phyloP scores from a whole-genome alignment of 2,113 vertebrate genomes.

The Pterophyllum scalare region DNA sequence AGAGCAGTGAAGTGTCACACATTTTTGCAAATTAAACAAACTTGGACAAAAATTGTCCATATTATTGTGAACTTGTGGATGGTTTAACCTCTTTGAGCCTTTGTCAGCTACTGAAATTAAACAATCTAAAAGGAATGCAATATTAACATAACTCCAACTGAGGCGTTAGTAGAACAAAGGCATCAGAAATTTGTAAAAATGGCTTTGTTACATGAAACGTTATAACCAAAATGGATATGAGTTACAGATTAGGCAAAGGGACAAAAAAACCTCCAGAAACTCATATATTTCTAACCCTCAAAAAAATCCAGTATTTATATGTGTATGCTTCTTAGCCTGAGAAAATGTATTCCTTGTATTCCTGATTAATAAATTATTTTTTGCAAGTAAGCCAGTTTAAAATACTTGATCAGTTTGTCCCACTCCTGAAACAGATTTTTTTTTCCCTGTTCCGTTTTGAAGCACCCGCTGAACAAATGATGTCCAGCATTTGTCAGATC shows the following conservation, averaged over 20 bases:
- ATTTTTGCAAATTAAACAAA: neutral
- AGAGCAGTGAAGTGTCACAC: neutral
- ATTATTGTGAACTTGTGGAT: too few relatives aligned
- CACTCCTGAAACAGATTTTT: neutral
- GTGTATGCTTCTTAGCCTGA: rapidly evolving
- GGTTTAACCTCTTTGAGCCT: too few relatives aligned
- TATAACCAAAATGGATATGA: neutral
- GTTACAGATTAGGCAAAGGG: rapidly evolving
- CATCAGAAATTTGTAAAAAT: too few relatives aligned
- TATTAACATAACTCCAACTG: too few relatives aligned
- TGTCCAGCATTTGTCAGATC: neutral
- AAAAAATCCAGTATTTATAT: neutral
- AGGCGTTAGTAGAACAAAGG: too few relatives aligned
- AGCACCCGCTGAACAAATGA: neutral
- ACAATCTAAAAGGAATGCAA: too few relatives aligned
- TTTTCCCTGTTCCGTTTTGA: neutral
- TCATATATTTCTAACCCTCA: neutral
- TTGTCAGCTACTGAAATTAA: too few relatives aligned
- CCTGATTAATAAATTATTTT: neutral
- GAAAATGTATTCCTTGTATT: neutral
- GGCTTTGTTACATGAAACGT: neutral
- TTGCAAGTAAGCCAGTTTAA: neutral
- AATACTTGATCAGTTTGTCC: neutral
- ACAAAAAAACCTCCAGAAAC: neutral
- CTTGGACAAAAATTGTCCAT: too few relatives aligned